Evolutionary conservation across 2,113 vertebrate genomes (phyloP).

Genomic region (Apodemus sylvaticus): DNA sequence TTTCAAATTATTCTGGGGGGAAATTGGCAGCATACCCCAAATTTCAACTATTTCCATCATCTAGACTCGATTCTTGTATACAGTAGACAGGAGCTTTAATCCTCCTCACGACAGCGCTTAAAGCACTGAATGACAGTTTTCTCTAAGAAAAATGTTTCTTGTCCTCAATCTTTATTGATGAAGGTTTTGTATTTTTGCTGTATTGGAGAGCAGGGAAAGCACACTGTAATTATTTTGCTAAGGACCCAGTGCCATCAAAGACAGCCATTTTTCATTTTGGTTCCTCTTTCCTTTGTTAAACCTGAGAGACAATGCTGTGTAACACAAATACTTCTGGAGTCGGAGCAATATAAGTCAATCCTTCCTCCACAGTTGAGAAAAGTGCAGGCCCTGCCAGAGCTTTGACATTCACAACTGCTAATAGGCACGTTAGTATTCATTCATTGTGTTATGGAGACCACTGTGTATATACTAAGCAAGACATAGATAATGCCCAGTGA

Average conservation of each 20-base stretch:
- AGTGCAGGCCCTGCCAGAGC: not conserved
- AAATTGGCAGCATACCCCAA: not conserved
- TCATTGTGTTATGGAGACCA: not conserved
- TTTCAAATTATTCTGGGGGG: not conserved
- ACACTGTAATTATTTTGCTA: not conserved
- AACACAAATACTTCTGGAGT: not conserved
- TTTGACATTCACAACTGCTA: not conserved
- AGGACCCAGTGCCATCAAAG: not conserved
- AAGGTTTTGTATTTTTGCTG: not conserved
- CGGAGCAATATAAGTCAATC: not conserved
- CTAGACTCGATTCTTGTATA: not conserved
- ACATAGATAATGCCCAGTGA: not conserved
- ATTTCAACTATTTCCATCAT: not conserved
- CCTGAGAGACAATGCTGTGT: not conserved
- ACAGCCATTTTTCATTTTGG: not conserved
- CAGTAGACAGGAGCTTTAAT: not conserved
- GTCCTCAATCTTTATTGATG: not conserved
- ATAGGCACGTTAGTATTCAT: not conserved
- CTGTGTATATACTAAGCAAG: not conserved
- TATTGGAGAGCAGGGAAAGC: not conserved
- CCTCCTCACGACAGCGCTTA: not conserved
- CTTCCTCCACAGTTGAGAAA: not conserved
- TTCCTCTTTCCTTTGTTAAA: not conserved
- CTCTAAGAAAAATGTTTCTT: not conserved
- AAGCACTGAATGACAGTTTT: not conserved